Evolutionary conservation across 2,797 vertebrate species (phyloP).

Genomic region (Mycteria americana): DNA sequence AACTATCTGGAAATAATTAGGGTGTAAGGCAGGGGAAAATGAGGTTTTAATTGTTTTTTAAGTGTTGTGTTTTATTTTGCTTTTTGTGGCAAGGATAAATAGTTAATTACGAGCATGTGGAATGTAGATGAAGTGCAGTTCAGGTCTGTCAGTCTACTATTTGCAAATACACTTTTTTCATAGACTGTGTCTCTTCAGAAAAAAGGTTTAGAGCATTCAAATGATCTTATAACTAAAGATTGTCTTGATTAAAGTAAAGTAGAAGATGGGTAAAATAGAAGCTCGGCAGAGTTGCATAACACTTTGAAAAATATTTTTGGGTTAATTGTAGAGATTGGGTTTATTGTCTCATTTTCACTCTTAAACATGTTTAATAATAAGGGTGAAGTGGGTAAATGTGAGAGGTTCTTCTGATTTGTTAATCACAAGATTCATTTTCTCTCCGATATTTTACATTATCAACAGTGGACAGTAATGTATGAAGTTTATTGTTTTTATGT

Average conservation of each 20-base stretch:
- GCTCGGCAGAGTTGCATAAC: neutral
- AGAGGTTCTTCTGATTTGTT: neutral
- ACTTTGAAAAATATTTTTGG: neutral
- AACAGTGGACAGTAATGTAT: neutral
- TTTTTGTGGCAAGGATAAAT: neutral
- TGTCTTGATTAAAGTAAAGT: neutral
- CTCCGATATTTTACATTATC: neutral
- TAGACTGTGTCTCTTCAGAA: neutral
- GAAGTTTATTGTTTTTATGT: neutral
- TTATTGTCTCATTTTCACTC: neutral
- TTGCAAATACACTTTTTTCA: neutral
- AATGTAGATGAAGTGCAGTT: neutral
- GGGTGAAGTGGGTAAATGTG: neutral
- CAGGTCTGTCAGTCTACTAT: neutral
- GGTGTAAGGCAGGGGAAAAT: neutral
- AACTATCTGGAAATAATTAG: neutral
- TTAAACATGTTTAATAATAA: neutral
- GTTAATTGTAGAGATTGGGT: neutral
- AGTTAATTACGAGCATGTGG: neutral
- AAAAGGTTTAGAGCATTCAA: neutral
- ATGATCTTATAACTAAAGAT: neutral
- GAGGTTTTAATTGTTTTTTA: neutral
- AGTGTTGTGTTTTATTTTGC: neutral
- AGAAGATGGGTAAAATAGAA: neutral
- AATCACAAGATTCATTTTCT: neutral